Percentiles rank a stretch among this genome's conserved stretches.
These are phyloP conservation scores for Seira musarum DNA, from an alignment of 2,888 invertebrate species.

Conservation along the genomic window DNA sequence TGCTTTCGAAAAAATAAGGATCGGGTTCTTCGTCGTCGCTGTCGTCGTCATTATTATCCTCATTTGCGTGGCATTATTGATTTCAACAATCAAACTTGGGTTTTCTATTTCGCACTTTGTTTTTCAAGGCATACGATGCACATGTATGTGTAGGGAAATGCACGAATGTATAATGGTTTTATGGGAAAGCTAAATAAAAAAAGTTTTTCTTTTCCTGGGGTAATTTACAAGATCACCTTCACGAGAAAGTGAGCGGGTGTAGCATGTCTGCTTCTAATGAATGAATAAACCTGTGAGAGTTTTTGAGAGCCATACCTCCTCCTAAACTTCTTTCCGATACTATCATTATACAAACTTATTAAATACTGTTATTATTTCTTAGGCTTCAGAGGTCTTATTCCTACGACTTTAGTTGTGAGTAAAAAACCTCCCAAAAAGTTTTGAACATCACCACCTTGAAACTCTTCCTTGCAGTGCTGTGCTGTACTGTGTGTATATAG, in stretches of 20 bases:
- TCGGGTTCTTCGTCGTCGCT: background rate
- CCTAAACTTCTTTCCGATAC: slow-evolving; percentile 1
- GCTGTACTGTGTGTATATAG: too few species aligned
- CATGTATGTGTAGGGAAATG: background rate
- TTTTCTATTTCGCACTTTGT: slow-evolving; percentile 21
- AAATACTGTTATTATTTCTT: slow-evolving; percentile 7
- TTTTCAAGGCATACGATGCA: too few species aligned
- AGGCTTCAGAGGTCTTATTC: background rate
- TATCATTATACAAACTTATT: background rate
- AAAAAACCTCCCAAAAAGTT: background rate
- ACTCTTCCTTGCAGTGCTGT: too few species aligned
- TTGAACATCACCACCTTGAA: background rate
- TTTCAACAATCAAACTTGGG: slow-evolving; percentile 58
- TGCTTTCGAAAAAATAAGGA: background rate
- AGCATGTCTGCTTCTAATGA: slow-evolving; percentile 4
- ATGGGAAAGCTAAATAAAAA: slow-evolving; percentile 27
- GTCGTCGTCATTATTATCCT: slow-evolving; percentile 15
- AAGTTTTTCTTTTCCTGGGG: slow-evolving; percentile 20
- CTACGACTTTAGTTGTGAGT: background rate
- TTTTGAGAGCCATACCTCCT: slow-evolving; percentile 4
- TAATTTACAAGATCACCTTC: slow-evolving; percentile 44
- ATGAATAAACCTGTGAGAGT: slow-evolving; percentile 14
- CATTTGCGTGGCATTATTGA: slow-evolving; percentile 42
- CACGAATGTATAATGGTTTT: slow-evolving; percentile 40
- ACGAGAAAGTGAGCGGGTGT: slow-evolving; percentile 7